These are phyloP conservation scores for Seira musarum DNA, from an alignment of 2,888 invertebrate species.

Conservation along the genomic window DNA sequence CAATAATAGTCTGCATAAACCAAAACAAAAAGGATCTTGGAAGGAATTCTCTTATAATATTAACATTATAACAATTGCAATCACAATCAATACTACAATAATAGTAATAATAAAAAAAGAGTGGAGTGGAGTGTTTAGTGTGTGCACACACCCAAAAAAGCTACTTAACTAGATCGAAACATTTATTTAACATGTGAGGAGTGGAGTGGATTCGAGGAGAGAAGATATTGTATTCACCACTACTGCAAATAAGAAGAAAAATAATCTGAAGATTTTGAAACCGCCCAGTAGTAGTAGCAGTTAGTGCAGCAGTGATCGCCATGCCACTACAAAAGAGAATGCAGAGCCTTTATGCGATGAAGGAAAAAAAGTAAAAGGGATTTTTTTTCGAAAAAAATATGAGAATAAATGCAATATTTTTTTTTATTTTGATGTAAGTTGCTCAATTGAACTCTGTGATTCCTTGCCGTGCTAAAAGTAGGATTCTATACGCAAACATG, in stretches of 20 bases:
- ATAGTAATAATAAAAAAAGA: slow-evolving; percentile 5
- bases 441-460: slow-evolving; percentile 3
- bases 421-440: not conserved
- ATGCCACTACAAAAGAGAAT: slow-evolving; percentile 11
- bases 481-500: not conserved
- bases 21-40: slow-evolving; percentile 7
- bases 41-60: not conserved
- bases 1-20: not conserved
- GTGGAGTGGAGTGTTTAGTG: slow-evolving; percentile 17
- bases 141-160: slow-evolving; percentile 21
- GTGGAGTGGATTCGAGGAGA: slow-evolving; percentile 4
- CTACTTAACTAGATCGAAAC: slow-evolving; percentile 21
- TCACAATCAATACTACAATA: not conserved
- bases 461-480: not conserved
- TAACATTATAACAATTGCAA: not conserved
- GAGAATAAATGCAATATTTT: slow-evolving; percentile 9
- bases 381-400: not conserved
- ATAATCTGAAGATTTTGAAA: slow-evolving; percentile 25
- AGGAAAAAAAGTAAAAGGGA: slow-evolving; percentile 11
- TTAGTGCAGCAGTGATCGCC: slow-evolving; percentile 2
- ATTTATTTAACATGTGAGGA: too few relatives aligned
- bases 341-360: slow-evolving; percentile 11
- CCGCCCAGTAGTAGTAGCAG: slow-evolving; percentile 26
- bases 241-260: not conserved
- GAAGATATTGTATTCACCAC: not conserved